Base-by-base conservation (phyloP, 2,113 vertebrate species). In the Ranitomeya variabilis region DNA sequence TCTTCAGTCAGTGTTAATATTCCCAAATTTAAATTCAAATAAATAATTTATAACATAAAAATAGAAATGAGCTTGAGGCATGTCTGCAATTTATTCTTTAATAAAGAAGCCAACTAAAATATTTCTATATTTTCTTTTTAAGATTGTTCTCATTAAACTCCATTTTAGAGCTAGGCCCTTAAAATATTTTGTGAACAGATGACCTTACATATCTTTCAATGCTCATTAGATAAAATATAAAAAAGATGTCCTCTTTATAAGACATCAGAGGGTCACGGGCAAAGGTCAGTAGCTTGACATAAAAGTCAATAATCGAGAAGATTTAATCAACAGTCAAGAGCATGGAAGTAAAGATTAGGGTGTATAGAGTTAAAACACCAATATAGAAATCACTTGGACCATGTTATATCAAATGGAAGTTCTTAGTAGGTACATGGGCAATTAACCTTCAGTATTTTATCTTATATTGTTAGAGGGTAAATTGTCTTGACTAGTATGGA, bases 291-390 rank as follows among this genome's bases (percentile, higher is more conserved):
- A 51, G 73, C 45, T 76, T 52, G 18, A 76, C 73, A 76, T 21
- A 21, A 51, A 76, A 76, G 73, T 45, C 73, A 76, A 76, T 76
- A 76, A 76, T 76, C 73, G 52, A 52, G 73, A 76, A 76, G 73
- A 76, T 76, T 45, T 76, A 76, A 19, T 21, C 18, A 76, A 19
- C 18, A 76, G 18, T 76, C 15, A 76, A 2, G 31, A 15, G 5
- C 6, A 8, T 8, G 19, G 14, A 76, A 76, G 73, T 52, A 19
- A 76, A 74, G 31, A 45, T 51, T 9, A 45, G n/a, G 15, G 7
- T 18, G 19, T 74, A 18, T 45, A 16, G 71, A 76, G 52, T 76
- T 45, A 51, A 74, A 69, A 26, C 71, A 6, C 1, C 13, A 21
- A 52, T 12, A 16, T 19, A 10, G 3, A 76, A 52, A 76, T 76